A percentile compares a stretch with the other conserved stretches of the same genome.
Conservation (phyloP, 2,113 vertebrate genomes). For the Pollimyrus isidori region DNA sequence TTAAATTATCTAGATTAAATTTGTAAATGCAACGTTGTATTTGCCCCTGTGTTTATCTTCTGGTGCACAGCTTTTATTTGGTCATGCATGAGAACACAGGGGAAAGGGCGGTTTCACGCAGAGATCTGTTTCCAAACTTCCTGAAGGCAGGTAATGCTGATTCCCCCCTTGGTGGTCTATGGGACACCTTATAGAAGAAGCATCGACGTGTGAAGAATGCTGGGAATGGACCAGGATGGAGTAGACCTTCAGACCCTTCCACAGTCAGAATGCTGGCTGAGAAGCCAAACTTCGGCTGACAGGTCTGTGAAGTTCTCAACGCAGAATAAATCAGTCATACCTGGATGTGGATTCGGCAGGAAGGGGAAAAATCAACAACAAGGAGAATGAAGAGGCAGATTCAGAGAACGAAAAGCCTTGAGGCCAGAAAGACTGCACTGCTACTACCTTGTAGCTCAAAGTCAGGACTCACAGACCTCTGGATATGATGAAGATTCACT, state of each 20-base stretch:
- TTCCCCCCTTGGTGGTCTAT: not conserved
- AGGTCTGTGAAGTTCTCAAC: not conserved
- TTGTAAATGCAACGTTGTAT: not conserved
- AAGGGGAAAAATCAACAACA: not conserved
- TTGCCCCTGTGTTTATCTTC: not conserved
- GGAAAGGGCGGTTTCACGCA: not conserved
- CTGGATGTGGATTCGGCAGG: not conserved
- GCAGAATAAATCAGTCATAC: too few species aligned
- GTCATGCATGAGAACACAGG: not conserved
- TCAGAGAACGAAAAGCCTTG: not conserved
- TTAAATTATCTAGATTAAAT: not conserved
- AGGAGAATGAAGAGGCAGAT: not conserved
- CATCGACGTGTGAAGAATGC: slow-evolving; percentile 2
- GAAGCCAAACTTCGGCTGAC: not conserved
- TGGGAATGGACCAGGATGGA: not conserved
- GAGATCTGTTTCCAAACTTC: not conserved
- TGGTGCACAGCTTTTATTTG: not conserved
- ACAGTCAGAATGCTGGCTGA: not conserved
- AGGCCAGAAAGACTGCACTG: not conserved
- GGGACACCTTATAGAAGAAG: not conserved
- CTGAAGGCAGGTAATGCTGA: not conserved
- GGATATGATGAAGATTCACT: not conserved
- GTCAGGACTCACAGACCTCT: not conserved
- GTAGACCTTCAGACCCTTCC: not conserved
- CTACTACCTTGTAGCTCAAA: not conserved